Evolutionary conservation across 2,113 vertebrate species (phyloP).

Genomic region (Ramphastos sulfuratus): DNA sequence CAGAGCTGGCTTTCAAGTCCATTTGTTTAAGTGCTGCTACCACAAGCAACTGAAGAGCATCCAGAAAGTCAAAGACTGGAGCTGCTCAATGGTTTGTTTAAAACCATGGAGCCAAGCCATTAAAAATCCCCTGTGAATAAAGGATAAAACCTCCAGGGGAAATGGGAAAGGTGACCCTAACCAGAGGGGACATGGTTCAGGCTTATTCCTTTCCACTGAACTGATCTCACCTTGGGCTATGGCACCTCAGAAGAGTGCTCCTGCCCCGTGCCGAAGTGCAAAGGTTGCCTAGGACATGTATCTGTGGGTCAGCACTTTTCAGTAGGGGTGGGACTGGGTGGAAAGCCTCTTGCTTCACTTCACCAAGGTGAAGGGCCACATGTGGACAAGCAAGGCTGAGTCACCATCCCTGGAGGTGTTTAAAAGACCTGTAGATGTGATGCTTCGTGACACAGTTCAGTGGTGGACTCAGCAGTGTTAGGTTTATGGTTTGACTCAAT

Average conservation of each 20-base stretch:
- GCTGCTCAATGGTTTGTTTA: background rate
- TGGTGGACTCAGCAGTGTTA: background rate
- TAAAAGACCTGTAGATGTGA: fast-evolving
- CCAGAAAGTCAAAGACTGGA: background rate
- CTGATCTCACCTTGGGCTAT: background rate
- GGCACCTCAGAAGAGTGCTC: fast-evolving
- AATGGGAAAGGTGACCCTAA: background rate
- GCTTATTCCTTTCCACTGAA: background rate
- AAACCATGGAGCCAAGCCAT: background rate
- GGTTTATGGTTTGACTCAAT: too few relatives aligned
- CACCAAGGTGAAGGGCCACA: background rate
- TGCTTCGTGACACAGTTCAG: background rate
- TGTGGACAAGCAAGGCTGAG: background rate
- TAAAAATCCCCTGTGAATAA: background rate
- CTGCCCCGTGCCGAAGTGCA: background rate
- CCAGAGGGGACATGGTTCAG: background rate
- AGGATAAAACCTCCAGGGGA: background rate
- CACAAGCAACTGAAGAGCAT: background rate
- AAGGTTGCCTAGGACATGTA: background rate
- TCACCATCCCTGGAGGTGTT: background rate
- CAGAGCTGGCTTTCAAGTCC: conserved; percentile 13
- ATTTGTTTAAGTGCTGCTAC: conserved; percentile 52
- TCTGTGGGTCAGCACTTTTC: background rate
- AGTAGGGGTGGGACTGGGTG: background rate
- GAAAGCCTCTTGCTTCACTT: background rate